Percentiles rank a stretch among this genome's conserved stretches.
These are phyloP conservation scores for Seriola quinqueradiata DNA, from an alignment of 2,113 vertebrate species.

Conservation along the genomic window DNA sequence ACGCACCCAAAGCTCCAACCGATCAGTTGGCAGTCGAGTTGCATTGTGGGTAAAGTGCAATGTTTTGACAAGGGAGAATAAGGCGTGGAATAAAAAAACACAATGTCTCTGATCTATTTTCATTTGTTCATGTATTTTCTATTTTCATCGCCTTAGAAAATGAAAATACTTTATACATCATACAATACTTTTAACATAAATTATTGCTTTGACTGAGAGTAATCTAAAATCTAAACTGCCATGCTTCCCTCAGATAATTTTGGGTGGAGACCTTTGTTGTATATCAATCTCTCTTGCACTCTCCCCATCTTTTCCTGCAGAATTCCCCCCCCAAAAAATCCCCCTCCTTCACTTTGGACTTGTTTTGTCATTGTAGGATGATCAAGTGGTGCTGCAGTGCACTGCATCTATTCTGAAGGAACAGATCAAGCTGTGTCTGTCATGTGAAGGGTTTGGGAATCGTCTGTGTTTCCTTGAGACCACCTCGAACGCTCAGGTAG, in stretches of 20 bases:
- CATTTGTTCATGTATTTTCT: too few relatives aligned
- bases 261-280: neutral
- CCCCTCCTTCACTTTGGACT: neutral
- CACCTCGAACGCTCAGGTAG: conserved; percentile 93
- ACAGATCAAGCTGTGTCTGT: conserved; percentile 92
- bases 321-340: neutral
- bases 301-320: neutral
- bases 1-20: neutral
- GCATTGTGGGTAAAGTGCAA: neutral
- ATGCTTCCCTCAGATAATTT: neutral
- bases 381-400: conserved; percentile 93
- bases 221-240: too few relatives aligned
- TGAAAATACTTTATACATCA: too few relatives aligned
- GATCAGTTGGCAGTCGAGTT: neutral
- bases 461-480: conserved; percentile 92
- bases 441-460: conserved; percentile 94
- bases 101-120: too few relatives aligned
- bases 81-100: neutral
- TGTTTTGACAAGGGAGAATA: too few relatives aligned
- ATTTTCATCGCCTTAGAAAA: too few relatives aligned
- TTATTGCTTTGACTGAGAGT: too few relatives aligned
- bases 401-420: conserved; percentile 91
- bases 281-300: neutral
- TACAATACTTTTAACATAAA: too few relatives aligned
- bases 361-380: conserved; percentile 76